These are phyloP conservation scores for Paelopatides confundens DNA, from an alignment of 53 echinoderm and acorn worm species.

Conservation along the genomic window DNA sequence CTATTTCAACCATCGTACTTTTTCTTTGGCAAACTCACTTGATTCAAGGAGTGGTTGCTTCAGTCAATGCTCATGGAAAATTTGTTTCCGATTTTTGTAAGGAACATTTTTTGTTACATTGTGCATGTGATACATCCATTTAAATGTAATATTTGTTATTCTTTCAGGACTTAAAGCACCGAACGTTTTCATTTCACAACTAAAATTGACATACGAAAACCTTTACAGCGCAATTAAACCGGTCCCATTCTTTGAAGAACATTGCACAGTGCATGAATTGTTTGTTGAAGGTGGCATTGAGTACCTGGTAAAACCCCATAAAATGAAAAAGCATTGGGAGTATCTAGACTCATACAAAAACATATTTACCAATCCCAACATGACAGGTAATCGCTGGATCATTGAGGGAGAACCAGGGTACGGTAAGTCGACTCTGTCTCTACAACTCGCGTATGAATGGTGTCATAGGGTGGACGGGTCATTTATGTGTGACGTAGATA, in stretches of 20 bases:
- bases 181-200: background rate
- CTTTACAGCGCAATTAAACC: background rate
- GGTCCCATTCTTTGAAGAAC: background rate
- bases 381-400: background rate
- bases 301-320: background rate
- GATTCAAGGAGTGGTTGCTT: no score
- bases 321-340: background rate
- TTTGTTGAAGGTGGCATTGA: conserved; percentile 12
- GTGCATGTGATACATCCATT: no score
- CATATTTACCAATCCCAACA: background rate
- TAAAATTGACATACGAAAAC: background rate
- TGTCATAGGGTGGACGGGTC: background rate
- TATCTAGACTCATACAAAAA: background rate
- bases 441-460: conserved; percentile 12
- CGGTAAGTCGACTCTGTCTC: background rate
- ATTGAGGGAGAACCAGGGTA: conserved; percentile 1
- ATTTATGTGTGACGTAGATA: background rate
- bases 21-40: no score
- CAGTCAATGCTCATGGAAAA: no score
- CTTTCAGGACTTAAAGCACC: no score
- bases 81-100: no score
- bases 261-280: background rate
- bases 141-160: no score
- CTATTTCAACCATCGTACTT: no score
- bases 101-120: no score